These are phyloP conservation scores for Microdon myrmicae DNA, from an alignment of 2,888 invertebrate genomes.

Conservation along the genomic window DNA sequence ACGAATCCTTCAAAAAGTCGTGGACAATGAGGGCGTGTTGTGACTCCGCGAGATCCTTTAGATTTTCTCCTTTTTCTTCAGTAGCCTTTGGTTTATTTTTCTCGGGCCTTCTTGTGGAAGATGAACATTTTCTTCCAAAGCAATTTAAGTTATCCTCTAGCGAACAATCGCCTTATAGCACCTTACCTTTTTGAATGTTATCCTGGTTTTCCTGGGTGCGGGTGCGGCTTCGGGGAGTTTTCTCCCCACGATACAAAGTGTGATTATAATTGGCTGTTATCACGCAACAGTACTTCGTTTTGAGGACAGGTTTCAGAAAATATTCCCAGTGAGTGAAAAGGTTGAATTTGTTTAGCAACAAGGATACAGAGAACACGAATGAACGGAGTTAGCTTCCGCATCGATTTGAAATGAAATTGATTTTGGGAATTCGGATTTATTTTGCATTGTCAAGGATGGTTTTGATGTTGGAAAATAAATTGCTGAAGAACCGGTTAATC, in stretches of 20 bases:
- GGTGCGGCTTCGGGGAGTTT: not conserved
- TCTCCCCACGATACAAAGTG: conserved; percentile 11
- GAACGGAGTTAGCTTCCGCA: not conserved
- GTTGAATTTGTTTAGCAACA: no score
- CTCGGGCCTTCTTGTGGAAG: not conserved
- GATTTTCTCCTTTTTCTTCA: not conserved
- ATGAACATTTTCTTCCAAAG: conserved; percentile 27
- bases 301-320: not conserved
- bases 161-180: conserved; percentile 25
- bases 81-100: no score
- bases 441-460: conserved; percentile 23
- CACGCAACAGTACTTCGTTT: conserved; percentile 13
- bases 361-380: conserved; percentile 1
- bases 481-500: no score
- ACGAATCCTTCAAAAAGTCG: no score
- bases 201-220: no score
- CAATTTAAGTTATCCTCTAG: conserved; percentile 43
- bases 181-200: conserved; percentile 5
- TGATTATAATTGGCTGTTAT: conserved; percentile 43
- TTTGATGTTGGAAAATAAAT: no score
- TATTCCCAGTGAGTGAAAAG: not conserved
- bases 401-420: conserved; percentile 20
- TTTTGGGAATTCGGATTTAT: conserved; percentile 31
- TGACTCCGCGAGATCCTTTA: no score
- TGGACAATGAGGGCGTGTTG: no score